phyloP scores from a whole-genome alignment of 2,888 invertebrate genomes.

The Amiota communis region DNA sequence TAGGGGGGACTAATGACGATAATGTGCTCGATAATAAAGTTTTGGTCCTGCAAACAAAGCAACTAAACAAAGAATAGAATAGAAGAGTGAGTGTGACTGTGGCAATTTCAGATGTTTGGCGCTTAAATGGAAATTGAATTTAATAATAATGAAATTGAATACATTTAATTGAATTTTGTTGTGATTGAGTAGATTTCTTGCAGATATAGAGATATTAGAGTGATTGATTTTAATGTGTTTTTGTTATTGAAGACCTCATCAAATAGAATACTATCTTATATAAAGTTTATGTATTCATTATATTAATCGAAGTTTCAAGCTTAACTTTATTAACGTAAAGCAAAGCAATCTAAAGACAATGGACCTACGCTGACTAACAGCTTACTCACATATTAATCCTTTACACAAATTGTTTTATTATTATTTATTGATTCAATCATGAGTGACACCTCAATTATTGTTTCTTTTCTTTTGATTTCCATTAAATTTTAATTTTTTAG shows the following conservation, averaged over 20 bases:
- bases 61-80: no score
- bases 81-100: no score
- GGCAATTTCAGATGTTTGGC: no score
- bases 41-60: conserved; percentile 9
- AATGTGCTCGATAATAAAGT: conserved; percentile 15
- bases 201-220: not conserved
- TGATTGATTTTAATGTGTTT: not conserved
- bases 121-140: conserved; percentile 1
- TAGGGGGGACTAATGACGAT: not conserved
- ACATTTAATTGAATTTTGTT: not conserved
- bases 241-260: no score
- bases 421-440: not conserved
- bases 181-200: not conserved
- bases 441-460: not conserved
- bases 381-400: not conserved
- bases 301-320: no score
- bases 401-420: not conserved
- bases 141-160: not conserved
- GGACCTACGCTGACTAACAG: not conserved
- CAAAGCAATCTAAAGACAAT: no score
- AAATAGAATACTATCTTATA: no score
- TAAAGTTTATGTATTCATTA: no score
- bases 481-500: not conserved
- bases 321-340: no score
- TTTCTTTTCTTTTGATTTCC: not conserved